Evolutionary conservation across 2,113 vertebrate species (phyloP), one percentile per base, ranked within the genome.

Genomic region (Oxygymnocypris stewartii): DNA sequence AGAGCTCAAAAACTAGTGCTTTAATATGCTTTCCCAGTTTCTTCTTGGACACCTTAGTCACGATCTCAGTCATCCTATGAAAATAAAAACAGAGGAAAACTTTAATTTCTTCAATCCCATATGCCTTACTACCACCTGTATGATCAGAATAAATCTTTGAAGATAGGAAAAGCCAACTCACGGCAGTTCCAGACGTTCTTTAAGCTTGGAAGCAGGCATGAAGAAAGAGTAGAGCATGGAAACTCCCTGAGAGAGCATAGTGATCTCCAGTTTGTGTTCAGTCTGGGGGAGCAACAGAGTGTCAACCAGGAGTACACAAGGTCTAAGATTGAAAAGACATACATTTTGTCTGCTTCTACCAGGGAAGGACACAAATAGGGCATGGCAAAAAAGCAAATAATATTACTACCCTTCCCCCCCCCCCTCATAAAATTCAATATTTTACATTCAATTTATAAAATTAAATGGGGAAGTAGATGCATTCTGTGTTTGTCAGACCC

Each of bases 171-270:
- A 8, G 28, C 20, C n/a, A 67, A 96, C 97, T 93, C 88, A 99
- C 97, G 97, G 96, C 81, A 97, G 95, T 86, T 97, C 96, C 88
- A 98, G 95, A 82, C 97, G 95, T 92, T 99, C 97, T 88, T 95
- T 96, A 75, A 98, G 97, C 91, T 98, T 99, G 85, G 97, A 95
- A 0, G 95, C 94, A 77, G 96, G 96, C 97, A 99, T 98, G 94
- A 99, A 99, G 92, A 98, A 99, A 12, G 97, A 98, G 89, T 97
- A 98, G 35, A 99, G 96, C 97, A 98, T 98, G 71, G 97, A 98
- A 57, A 98, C 96, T 16, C 97, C 97, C 92, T 98, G 97, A 87
- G 97, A 98, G 89, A 98, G 94, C 97, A 98, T 98, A 3, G 97
- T 98, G 92, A 99, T 98, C 94, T 98, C 97, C 93, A 98, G 91